Base-by-base conservation (phyloP, 2,888 invertebrate genomes). In the Hylaea fasciaria region DNA sequence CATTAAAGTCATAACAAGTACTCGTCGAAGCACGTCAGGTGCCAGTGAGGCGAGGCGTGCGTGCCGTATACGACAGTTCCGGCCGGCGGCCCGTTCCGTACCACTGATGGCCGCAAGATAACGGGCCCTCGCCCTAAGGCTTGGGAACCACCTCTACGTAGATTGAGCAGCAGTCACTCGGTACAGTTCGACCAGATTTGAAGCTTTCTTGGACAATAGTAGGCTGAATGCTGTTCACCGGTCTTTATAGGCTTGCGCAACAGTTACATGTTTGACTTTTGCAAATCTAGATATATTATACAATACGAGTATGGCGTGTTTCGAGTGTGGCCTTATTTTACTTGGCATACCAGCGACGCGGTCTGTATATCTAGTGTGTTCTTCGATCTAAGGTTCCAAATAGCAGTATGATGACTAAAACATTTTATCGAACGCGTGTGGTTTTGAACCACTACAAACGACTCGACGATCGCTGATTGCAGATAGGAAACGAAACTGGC, bases 71-170 rank as follows among this genome's bases (percentile, higher is more conserved):
- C 81, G 81, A 81, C 82, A 86, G 89, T 89, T 89, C 89, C 88
- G 89, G 56, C 46, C 45, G 22, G 35, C 37, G 57, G n/a, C 39
- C 59, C 45, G 54, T 50, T 55, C 55, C 73, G 73, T 74, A 81
- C 82, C 86, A 85, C 85, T 87, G 90, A 86, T 86, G 89, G 89
- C 89, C 89, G 89, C 85, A 86, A 87, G 80, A 81, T 91, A 90
- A 91, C 91, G 89, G 91, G 76, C 81, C 81, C 73, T 73, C 69
- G 66, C 77, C 70, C 71, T 68, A 67, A 68, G 66, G 64, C 47
- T 79, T 82, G 80, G 80, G 78, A 82, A 82, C 78, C 50, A 32
- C 50, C 56, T n/a, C 17, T 35, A 43, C 28, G 47, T 45, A 45
- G 51, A 40, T 46, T 46, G 32, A 43, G 35, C 32, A 47, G 10